Conservation (phyloP, 2,113 vertebrate genomes). For the Prunella himalayana region DNA sequence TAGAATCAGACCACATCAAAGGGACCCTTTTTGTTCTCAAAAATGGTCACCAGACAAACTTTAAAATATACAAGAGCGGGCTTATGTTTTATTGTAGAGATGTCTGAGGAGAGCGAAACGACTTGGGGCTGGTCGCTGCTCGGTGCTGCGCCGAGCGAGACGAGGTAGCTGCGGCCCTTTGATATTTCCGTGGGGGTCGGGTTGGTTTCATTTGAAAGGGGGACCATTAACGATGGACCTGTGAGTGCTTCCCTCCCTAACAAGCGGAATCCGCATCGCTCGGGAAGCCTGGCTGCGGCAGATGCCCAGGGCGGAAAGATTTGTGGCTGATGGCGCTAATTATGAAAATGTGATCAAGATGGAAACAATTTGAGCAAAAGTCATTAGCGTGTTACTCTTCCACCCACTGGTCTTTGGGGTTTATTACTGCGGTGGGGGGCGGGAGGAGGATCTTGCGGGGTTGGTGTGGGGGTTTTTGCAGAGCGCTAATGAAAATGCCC, state of each 20-base stretch:
- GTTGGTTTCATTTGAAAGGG: slow-evolving; percentile 24
- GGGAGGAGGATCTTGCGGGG: background rate
- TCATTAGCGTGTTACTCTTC: slow-evolving; percentile 85
- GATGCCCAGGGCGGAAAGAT: slow-evolving; percentile 84
- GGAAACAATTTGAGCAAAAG: slow-evolving; percentile 87
- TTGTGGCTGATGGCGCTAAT: slow-evolving; percentile 89
- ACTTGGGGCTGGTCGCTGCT: background rate
- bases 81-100: slow-evolving; percentile 69
- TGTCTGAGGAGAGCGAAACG: slow-evolving; percentile 50
- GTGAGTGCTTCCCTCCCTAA: background rate
- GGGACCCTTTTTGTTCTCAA: slow-evolving; percentile 10
- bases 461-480: background rate
- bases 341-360: slow-evolving; percentile 87
- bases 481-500: background rate
- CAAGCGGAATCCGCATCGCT: background rate
- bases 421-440: background rate
- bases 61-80: slow-evolving; percentile 66
- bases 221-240: slow-evolving; percentile 20
- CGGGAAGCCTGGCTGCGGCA: slow-evolving; percentile 69
- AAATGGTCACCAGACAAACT: slow-evolving; percentile 80
- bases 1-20: slow-evolving; percentile 85
- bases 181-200: slow-evolving; percentile 41
- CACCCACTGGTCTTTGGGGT: slow-evolving; percentile 73
- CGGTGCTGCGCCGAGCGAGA: background rate
- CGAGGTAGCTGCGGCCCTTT: slow-evolving; percentile 9